A percentile compares a stretch with the other conserved stretches of the same genome.
Conservation (phyloP, 2,888 invertebrate species). For the Horisme vitalbata region DNA sequence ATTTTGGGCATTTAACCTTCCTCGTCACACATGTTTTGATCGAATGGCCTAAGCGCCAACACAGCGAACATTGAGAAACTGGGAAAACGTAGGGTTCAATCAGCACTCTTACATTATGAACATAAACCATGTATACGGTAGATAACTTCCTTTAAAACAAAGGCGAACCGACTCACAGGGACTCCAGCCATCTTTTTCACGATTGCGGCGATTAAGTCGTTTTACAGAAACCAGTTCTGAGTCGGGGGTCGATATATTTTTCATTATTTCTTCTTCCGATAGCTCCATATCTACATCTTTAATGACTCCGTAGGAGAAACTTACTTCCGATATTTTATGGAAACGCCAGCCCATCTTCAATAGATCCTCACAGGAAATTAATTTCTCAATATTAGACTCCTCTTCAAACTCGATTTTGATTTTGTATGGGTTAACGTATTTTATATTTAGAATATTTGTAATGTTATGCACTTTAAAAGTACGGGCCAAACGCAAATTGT, state of each 20-base stretch:
- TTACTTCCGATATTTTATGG: neutral
- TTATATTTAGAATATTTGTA: neutral
- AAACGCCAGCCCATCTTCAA: neutral
- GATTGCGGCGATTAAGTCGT: neutral
- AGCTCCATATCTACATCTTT: neutral
- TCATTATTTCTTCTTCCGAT: neutral
- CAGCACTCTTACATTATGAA: neutral
- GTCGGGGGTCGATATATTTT: neutral
- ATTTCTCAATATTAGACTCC: neutral
- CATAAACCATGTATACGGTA: neutral
- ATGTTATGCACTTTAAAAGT: neutral
- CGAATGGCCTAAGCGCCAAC: conserved; percentile 1
- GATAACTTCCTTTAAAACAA: neutral
- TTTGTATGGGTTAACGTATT: neutral
- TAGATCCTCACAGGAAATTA: neutral
- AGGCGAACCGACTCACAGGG: conserved; percentile 1
- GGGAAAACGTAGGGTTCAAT: neutral
- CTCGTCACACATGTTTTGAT: neutral
- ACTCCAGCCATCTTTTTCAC: neutral
- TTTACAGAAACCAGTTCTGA: neutral
- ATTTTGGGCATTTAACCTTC: neutral
- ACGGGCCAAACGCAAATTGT: neutral
- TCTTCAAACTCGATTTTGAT: neutral
- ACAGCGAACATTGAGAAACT: conserved; percentile 1
- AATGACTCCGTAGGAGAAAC: neutral